phyloP scores from a whole-genome alignment of 1,140 invertebrate species.

The Eufriesea mexicana region DNA sequence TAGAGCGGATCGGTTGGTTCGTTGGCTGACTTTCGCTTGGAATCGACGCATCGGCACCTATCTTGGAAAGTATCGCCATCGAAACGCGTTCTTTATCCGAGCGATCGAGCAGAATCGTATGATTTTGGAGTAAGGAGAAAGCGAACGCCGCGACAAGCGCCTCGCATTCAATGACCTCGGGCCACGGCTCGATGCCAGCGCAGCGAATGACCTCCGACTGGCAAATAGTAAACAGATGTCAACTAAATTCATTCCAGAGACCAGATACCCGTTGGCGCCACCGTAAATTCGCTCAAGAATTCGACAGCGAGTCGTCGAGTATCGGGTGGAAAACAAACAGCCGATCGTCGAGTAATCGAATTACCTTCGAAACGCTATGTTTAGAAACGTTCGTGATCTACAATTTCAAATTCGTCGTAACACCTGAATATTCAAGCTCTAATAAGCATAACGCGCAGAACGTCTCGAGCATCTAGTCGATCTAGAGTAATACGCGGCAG shows the following conservation, averaged over 20 bases:
- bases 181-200: constrained; percentile 28
- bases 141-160: constrained; percentile 3
- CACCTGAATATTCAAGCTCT: not conserved
- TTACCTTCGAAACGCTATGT: not conserved
- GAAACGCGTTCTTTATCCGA: constrained; percentile 14
- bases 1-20: too few species aligned
- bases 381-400: not conserved
- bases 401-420: too few species aligned
- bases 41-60: not conserved
- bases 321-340: too few species aligned
- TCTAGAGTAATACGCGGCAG: constrained; percentile 23
- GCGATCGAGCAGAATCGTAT: not conserved
- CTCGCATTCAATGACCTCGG: constrained; percentile 43
- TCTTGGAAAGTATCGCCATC: too few species aligned
- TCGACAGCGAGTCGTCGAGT: not conserved
- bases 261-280: constrained; percentile 41
- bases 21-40: not conserved
- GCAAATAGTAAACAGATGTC: constrained; percentile 61
- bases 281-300: constrained; percentile 32
- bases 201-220: constrained; percentile 44
- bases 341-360: too few species aligned
- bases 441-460: too few species aligned
- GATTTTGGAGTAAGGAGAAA: constrained; percentile 35
- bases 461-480: not conserved
- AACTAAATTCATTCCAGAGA: constrained; percentile 45